phyloP scores from a whole-genome alignment of 2,888 invertebrate genomes.

The Rhaphigaster nebulosa region DNA sequence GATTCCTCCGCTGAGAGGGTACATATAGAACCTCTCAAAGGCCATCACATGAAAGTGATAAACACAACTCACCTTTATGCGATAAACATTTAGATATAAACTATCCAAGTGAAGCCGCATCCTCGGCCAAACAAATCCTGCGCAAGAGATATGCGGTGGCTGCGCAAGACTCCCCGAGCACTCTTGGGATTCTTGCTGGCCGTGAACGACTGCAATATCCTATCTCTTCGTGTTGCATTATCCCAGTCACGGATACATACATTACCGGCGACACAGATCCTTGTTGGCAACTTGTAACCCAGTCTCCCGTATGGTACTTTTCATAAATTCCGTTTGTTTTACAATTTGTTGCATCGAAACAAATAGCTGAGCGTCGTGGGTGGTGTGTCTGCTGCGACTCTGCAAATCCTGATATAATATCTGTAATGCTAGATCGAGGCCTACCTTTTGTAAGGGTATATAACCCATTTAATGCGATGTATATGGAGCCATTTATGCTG shows the following conservation, averaged over 20 bases:
- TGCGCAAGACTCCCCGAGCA: not conserved
- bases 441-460: not conserved
- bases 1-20: not conserved
- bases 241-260: slow-evolving; percentile 31
- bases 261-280: slow-evolving; percentile 27
- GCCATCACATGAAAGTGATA: slow-evolving; percentile 14
- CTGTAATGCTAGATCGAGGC: not conserved
- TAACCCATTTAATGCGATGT: slow-evolving; percentile 17
- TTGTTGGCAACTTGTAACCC: slow-evolving; percentile 8
- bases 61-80: slow-evolving; percentile 21
- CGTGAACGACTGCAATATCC: not conserved
- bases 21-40: not conserved
- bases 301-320: not conserved
- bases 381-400: not conserved
- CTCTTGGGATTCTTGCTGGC: not conserved
- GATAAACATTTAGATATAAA: slow-evolving; percentile 39
- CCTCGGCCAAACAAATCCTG: not conserved
- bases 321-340: slow-evolving; percentile 45
- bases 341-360: not conserved
- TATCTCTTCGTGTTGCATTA: slow-evolving; percentile 35
- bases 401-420: slow-evolving; percentile 1
- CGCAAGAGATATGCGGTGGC: not conserved
- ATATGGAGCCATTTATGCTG: not conserved
- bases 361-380: not conserved
- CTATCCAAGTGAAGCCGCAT: not conserved